Percentiles rank a stretch among this genome's conserved stretches.
Evolutionary conservation across 2,888 invertebrate species (phyloP).

Genomic region (Tortricodes alternella): DNA sequence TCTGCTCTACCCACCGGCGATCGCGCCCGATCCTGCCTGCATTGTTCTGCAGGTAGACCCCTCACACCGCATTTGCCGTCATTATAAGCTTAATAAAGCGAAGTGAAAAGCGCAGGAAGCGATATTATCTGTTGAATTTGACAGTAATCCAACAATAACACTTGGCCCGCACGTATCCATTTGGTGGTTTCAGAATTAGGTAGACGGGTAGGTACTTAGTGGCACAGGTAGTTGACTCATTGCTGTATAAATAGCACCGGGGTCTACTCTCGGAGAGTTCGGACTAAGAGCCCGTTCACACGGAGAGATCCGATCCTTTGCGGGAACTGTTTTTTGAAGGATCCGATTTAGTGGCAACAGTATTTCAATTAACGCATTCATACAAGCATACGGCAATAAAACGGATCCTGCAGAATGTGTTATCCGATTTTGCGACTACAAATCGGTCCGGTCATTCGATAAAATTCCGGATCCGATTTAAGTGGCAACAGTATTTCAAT

Average conservation of each 20-base stretch:
- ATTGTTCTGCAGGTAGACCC: conserved; percentile 58
- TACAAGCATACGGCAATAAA: no score
- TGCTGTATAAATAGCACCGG: conserved; percentile 6
- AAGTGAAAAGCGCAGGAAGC: conserved; percentile 67
- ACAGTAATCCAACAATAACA: conserved; percentile 61
- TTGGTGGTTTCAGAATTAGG: conserved; percentile 23
- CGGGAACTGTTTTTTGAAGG: no score
- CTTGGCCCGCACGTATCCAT: conserved; percentile 49
- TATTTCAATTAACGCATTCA: no score
- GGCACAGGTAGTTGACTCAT: conserved; percentile 24
- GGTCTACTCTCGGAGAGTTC: conserved; percentile 5
- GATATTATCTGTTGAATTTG: conserved; percentile 51
- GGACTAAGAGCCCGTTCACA: background rate
- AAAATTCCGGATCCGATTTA: no score
- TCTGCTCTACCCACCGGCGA: conserved; percentile 50
- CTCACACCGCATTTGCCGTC: conserved; percentile 44
- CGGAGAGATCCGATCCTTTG: no score
- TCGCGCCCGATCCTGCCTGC: conserved; percentile 35
- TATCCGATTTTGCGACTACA: no score
- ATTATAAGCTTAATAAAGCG: conserved; percentile 51
- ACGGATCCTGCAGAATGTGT: no score
- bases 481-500: no score
- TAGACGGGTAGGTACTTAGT: conserved; percentile 3
- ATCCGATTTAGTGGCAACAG: no score
- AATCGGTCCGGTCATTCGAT: no score